These are phyloP conservation scores for Nylanderia fulva DNA, from an alignment of 1,140 invertebrate species.

Conservation along the genomic window DNA sequence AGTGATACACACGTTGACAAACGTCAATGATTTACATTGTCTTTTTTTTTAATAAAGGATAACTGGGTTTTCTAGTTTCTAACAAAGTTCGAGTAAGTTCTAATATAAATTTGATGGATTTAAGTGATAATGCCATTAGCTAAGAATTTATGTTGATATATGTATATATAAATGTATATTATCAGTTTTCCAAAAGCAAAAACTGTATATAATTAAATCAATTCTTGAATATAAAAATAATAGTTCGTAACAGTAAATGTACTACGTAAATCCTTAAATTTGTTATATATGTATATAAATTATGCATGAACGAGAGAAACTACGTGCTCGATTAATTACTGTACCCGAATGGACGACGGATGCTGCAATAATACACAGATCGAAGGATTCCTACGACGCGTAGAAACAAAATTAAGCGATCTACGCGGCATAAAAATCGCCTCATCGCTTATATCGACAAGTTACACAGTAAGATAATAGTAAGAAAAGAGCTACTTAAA, in stretches of 20 bases:
- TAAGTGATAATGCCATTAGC: not conserved
- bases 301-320: not conserved
- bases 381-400: constrained; percentile 35
- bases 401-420: constrained; percentile 37
- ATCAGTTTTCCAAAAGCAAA: not conserved
- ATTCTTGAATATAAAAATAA: not conserved
- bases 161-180: not conserved
- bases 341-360: constrained; percentile 50
- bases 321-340: not conserved
- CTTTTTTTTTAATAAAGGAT: not conserved
- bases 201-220: not conserved
- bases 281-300: not conserved
- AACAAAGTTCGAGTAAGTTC: not conserved
- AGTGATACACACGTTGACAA: not conserved
- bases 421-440: constrained; percentile 62
- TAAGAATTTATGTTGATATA: constrained; percentile 7
- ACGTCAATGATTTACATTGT: not conserved
- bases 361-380: constrained; percentile 39
- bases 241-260: not conserved
- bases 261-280: constrained; percentile 18
- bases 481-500: constrained; percentile 74
- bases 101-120: not conserved
- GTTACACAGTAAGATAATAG: constrained; percentile 74
- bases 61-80: not conserved
- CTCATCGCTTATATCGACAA: constrained; percentile 60